A percentile compares a stretch with the other conserved stretches of the same genome.
Evolutionary conservation across 2,888 invertebrate species (phyloP).

Genomic region (Pinctada fucata): DNA sequence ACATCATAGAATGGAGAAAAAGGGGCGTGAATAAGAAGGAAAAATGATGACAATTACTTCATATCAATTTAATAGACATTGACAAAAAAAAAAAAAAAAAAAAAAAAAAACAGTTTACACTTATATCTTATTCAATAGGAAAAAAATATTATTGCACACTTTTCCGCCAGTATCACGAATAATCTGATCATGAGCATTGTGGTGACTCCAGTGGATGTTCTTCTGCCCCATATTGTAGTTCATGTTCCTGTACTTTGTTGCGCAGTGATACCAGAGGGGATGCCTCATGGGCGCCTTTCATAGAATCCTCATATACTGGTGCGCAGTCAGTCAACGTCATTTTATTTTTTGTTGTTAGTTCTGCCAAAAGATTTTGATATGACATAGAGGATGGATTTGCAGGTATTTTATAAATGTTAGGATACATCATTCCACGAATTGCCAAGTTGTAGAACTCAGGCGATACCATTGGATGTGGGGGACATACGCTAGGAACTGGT

Average conservation of each 20-base stretch:
- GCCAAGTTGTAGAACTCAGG: slow-evolving; percentile 37
- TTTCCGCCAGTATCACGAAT: background rate
- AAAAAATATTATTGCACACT: no score
- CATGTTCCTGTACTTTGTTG: slow-evolving; percentile 65
- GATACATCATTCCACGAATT: slow-evolving; percentile 29
- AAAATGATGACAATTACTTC: no score
- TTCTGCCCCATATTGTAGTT: slow-evolving; percentile 53
- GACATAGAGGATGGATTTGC: slow-evolving; percentile 58
- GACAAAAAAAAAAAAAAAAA: no score
- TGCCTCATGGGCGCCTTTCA: slow-evolving; percentile 51
- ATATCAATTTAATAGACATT: no score
- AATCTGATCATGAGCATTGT: no score
- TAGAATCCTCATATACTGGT: no score
- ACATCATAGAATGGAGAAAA: background rate
- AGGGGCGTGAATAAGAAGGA: no score
- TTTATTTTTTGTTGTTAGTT: slow-evolving; percentile 55
- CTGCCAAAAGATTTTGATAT: slow-evolving; percentile 70
- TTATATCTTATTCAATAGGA: no score
- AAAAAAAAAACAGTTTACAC: no score
- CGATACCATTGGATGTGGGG: slow-evolving; percentile 31
- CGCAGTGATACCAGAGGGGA: slow-evolving; percentile 66
- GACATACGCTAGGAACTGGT: slow-evolving; percentile 30
- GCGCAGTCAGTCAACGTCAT: background rate
- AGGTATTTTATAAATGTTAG: slow-evolving; percentile 20
- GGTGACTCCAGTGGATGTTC: background rate